A percentile compares a stretch with the other conserved stretches of the same genome.
phyloP scores from a whole-genome alignment of 2,888 invertebrate species.

The Punctoribates punctum region DNA sequence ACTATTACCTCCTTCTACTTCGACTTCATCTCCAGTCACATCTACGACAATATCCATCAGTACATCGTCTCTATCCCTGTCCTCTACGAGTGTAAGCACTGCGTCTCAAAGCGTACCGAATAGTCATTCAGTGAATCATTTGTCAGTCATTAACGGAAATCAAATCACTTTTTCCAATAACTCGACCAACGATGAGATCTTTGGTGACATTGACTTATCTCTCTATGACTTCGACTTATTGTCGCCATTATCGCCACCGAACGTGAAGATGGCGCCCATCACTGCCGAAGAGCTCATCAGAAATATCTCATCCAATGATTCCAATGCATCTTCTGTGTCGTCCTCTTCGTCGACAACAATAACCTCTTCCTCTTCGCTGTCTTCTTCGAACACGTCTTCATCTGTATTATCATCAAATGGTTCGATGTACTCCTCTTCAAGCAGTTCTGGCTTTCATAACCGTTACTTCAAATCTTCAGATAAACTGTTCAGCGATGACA shows the following conservation, averaged over 20 bases:
- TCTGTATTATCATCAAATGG: neutral
- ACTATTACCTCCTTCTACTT: slow-evolving; percentile 45
- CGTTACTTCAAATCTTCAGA: slow-evolving; percentile 27
- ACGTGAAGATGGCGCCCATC: slow-evolving; percentile 52
- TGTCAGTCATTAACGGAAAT: slow-evolving; percentile 36
- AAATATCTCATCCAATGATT: slow-evolving; percentile 30
- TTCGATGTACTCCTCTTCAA: neutral
- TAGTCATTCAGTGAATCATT: slow-evolving; percentile 39
- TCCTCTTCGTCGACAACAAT: neutral
- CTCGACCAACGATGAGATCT: slow-evolving; percentile 49
- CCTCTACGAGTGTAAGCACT: neutral
- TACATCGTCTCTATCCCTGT: slow-evolving; percentile 21
- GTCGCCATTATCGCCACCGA: slow-evolving; percentile 51
- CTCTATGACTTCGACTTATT: slow-evolving; percentile 58
- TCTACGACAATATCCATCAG: slow-evolving; percentile 37
- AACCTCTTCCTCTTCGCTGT: slow-evolving; percentile 9
- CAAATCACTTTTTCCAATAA: slow-evolving; percentile 44
- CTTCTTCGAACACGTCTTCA: slow-evolving; percentile 6
- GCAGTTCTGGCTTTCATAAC: slow-evolving; percentile 19
- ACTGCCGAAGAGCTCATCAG: slow-evolving; percentile 55
- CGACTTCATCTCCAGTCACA: slow-evolving; percentile 38
- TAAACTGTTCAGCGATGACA: slow-evolving; percentile 24
- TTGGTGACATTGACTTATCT: slow-evolving; percentile 61
- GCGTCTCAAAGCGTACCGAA: slow-evolving; percentile 8
- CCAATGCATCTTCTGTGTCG: slow-evolving; percentile 2